Base-by-base conservation (phyloP, 2,888 invertebrate species). In the Abrostola tripartita region DNA sequence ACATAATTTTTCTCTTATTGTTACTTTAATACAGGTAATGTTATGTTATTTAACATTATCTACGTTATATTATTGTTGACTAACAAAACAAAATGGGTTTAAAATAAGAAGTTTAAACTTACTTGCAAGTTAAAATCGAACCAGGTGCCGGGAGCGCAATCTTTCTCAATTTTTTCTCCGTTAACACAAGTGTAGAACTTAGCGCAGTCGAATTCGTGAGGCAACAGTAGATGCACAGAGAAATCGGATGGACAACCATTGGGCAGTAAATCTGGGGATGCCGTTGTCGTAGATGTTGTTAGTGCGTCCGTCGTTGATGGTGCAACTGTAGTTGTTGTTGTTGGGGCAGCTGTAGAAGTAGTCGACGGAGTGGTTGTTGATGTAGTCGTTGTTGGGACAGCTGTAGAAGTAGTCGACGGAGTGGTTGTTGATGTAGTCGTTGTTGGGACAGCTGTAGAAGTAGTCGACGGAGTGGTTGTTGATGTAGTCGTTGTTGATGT, bases 241-340 rank as follows among this genome's bases (percentile, higher is more conserved):
- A 24, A 14, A 47, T 47, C 24, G 5, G 24, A 8, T 9, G 44
- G 44, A 9, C 44, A 47, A 47, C 44, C 44, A 47, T 47, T 47
- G 0, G 14, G 24, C 24, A 47, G 24, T 7, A 4, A 5, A 14
- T 9, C 44, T 9, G 44, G 44, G 8, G 14, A 4, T 9, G 44
- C 24, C 24, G 24, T 24, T 24, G 24, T 24, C 24, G 24, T 24
- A 2, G 24, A 24, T 41, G 69, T 65, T 5, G 71, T 52, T 0
- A 36, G n/a, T 10, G 36, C 44, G 1, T 66, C 54, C 0, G 54
- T 36, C 7, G 65, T 62, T 1, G 64, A 37, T 4, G 59, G 41
- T 4, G 11, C 53, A 0, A 5, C 14, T 10, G 65, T 72, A 0
- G 61, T 65, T 0, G 71, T 71, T 0, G 71, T 71, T 0, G 37